Percentiles rank a stretch among this genome's conserved stretches.
Conservation (phyloP, 64 coral and sea anemone genomes). For the Stichodactyla helianthus region DNA sequence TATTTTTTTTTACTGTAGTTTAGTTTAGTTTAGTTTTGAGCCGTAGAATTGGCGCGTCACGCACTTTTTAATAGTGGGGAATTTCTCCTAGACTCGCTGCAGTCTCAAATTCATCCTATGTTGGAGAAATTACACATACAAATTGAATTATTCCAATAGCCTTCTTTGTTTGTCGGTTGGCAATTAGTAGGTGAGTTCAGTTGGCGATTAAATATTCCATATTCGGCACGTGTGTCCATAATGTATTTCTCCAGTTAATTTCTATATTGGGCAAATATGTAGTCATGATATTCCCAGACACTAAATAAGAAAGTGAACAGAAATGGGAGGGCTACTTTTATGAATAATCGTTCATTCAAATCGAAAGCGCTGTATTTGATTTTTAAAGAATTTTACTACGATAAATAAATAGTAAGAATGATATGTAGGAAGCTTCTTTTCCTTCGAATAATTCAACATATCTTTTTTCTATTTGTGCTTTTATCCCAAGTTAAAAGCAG, state of each 20-base stretch:
- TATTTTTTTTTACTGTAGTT: too few species aligned
- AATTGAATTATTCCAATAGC: not conserved
- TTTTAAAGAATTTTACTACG: not conserved
- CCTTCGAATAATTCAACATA: not conserved
- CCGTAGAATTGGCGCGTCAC: too few species aligned
- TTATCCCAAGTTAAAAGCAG: not conserved
- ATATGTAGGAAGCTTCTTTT: not conserved
- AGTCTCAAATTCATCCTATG: too few species aligned
- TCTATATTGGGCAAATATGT: not conserved
- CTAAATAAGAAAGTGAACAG: not conserved
- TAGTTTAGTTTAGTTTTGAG: too few species aligned
- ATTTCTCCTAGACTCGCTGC: too few species aligned
- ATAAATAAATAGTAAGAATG: too few species aligned
- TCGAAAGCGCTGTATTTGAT: not conserved
- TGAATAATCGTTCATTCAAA: not conserved
- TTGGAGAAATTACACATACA: not conserved
- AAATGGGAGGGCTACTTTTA: too few species aligned
- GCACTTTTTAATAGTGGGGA: too few species aligned
- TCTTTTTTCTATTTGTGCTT: not conserved
- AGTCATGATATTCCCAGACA: not conserved
- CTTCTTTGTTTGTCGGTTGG: not conserved
- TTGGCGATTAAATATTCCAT: conserved; percentile 1
- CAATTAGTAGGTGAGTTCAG: not conserved
- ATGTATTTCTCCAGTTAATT: not conserved
- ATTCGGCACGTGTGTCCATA: not conserved